A percentile compares a stretch with the other conserved stretches of the same genome.
These are phyloP conservation scores for Ceyx margarethae DNA, from an alignment of 2,113 vertebrate genomes.

Conservation along the genomic window DNA sequence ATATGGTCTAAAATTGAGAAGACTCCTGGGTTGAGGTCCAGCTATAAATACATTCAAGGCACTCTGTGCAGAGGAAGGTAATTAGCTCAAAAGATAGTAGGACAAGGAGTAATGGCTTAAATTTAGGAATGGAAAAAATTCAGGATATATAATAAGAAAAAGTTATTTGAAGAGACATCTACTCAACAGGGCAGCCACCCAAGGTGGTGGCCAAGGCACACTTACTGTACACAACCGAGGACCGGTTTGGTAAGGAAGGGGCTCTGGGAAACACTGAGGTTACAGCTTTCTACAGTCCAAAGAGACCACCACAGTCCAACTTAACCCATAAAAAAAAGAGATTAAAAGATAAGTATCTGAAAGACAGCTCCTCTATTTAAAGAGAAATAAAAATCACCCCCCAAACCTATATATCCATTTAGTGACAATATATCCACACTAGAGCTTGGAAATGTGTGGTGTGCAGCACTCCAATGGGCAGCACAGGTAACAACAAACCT, in stretches of 20 bases:
- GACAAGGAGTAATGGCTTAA: conserved; percentile 10
- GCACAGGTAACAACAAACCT: neutral
- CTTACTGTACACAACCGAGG: neutral
- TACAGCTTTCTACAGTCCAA: neutral
- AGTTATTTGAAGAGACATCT: conserved; percentile 7
- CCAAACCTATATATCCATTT: neutral
- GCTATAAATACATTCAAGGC: conserved; percentile 31
- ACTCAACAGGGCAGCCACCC: neutral
- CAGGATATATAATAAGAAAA: neutral
- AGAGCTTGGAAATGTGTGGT: neutral
- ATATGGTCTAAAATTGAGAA: conserved; percentile 12
- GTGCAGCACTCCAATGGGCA: neutral
- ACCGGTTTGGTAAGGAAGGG: neutral
- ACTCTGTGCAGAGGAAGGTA: neutral
- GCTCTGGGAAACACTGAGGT: neutral
- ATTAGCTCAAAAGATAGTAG: conserved; percentile 15
- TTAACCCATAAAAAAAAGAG: too few relatives aligned
- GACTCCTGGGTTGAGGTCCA: conserved; percentile 16
- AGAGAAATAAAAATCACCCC: neutral
- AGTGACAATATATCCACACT: neutral
- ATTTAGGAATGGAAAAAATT: conserved; percentile 23
- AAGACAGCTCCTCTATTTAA: neutral
- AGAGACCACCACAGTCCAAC: neutral
- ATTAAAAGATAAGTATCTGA: too few relatives aligned
- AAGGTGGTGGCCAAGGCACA: neutral